Evolutionary conservation across 2,797 vertebrate species (phyloP).

Genomic region (Lithobates pipiens): DNA sequence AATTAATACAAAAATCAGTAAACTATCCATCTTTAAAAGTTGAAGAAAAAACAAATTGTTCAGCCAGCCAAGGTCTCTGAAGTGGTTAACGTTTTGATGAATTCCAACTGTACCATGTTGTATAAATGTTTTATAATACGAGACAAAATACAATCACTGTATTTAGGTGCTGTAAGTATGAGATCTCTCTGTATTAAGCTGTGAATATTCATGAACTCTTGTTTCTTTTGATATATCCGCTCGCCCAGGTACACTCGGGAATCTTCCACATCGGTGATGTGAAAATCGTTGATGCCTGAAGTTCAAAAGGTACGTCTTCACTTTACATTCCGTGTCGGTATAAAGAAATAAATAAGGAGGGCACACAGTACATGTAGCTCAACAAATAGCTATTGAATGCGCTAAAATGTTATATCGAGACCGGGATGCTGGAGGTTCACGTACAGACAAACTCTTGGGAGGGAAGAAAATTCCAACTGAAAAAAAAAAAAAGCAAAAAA

Average conservation of each 20-base stretch:
- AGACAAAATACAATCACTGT: constrained; percentile 54
- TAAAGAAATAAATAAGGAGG: constrained; percentile 41
- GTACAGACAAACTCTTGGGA: background rate
- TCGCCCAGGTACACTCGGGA: constrained; percentile 84
- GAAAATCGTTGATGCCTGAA: constrained; percentile 77
- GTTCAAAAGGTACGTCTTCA: constrained; percentile 76
- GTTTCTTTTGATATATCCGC: constrained; percentile 82
- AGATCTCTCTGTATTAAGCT: constrained; percentile 42
- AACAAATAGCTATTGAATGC: constrained; percentile 45
- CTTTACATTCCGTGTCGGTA: constrained; percentile 45
- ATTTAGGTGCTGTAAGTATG: constrained; percentile 51
- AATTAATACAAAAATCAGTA: too few relatives aligned
- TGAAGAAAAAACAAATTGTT: too few relatives aligned
- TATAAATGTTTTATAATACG: constrained; percentile 57
- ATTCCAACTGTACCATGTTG: constrained; percentile 3
- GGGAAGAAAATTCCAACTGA: background rate
- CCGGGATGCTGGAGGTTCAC: background rate
- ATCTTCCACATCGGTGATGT: constrained; percentile 84
- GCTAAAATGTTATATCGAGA: constrained; percentile 23
- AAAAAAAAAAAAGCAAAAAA: too few relatives aligned
- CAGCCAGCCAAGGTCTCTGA: background rate
- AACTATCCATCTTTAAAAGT: too few relatives aligned
- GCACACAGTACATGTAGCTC: constrained; percentile 27
- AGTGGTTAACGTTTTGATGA: constrained; percentile 28
- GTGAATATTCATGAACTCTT: constrained; percentile 74